These are phyloP conservation scores for Struthio camelus DNA, from an alignment of 2,113 vertebrate genomes.

Conservation along the genomic window DNA sequence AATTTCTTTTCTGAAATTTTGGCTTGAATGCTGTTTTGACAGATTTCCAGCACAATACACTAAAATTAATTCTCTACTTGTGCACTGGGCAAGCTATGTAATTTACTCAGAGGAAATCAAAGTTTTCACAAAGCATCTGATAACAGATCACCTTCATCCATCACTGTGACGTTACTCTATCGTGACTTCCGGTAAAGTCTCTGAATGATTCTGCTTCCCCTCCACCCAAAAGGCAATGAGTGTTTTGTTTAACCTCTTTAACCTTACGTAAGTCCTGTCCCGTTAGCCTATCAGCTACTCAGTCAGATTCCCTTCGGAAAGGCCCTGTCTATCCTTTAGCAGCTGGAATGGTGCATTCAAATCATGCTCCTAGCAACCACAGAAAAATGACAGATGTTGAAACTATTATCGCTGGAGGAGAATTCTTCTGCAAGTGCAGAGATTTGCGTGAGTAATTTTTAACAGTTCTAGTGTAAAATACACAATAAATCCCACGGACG, in stretches of 20 bases:
- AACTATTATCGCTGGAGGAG: constrained; percentile 5
- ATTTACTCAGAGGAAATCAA: constrained; percentile 74
- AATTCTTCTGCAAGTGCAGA: constrained; percentile 20
- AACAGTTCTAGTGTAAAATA: not conserved
- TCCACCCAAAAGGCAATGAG: constrained; percentile 49
- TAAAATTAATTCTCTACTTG: constrained; percentile 67
- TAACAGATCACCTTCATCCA: constrained; percentile 70
- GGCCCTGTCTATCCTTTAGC: constrained; percentile 48
- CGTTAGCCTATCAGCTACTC: constrained; percentile 67
- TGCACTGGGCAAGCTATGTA: constrained; percentile 6
- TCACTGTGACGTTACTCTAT: constrained; percentile 69
- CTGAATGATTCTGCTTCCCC: constrained; percentile 54
- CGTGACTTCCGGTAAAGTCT: constrained; percentile 71
- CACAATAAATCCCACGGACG: not conserved
- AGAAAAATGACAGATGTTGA: not conserved
- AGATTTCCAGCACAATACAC: constrained; percentile 63
- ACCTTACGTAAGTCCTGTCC: constrained; percentile 68
- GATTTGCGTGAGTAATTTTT: constrained; percentile 10
- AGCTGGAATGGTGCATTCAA: constrained; percentile 54
- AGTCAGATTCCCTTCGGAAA: constrained; percentile 64
- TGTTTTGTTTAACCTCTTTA: constrained; percentile 70
- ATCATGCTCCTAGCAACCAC: not conserved
- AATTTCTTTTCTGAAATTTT: constrained; percentile 50
- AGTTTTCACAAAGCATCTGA: constrained; percentile 71
- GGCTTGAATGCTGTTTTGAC: constrained; percentile 41